Conservation (phyloP, 1,140 invertebrate genomes). For the Ceratitis capitata region DNA sequence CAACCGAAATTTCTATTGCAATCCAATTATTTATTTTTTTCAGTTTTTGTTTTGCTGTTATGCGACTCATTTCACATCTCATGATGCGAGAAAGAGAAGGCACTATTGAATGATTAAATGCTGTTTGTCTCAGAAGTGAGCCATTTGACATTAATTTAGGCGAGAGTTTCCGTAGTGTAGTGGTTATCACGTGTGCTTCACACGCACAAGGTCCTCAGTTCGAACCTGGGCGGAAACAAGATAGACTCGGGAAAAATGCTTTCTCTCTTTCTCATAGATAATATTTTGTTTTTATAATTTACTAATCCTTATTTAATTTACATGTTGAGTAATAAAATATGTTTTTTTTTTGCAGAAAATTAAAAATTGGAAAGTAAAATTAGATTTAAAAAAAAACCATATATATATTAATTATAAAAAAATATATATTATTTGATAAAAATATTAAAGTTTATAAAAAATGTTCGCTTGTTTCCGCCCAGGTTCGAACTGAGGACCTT, state of each 20-base stretch:
- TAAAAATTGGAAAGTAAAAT: too few relatives aligned
- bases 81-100: background rate
- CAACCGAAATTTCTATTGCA: background rate
- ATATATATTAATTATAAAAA: too few relatives aligned
- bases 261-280: background rate
- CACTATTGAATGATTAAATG: background rate
- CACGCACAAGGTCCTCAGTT: conserved; percentile 72
- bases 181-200: conserved; percentile 71
- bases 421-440: too few relatives aligned
- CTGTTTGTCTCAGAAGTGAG: background rate
- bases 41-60: background rate
- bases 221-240: conserved; percentile 71
- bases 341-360: too few relatives aligned
- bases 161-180: conserved; percentile 67
- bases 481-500: conserved; percentile 73
- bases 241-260: background rate
- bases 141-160: background rate
- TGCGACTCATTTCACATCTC: background rate
- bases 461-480: conserved; percentile 67
- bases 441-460: background rate
- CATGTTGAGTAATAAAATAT: background rate
- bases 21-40: too few relatives aligned
- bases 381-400: too few relatives aligned
- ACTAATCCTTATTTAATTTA: background rate
- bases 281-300: background rate